These are phyloP conservation scores for Cinara cedri DNA, from an alignment of 2,888 invertebrate species.

Conservation along the genomic window DNA sequence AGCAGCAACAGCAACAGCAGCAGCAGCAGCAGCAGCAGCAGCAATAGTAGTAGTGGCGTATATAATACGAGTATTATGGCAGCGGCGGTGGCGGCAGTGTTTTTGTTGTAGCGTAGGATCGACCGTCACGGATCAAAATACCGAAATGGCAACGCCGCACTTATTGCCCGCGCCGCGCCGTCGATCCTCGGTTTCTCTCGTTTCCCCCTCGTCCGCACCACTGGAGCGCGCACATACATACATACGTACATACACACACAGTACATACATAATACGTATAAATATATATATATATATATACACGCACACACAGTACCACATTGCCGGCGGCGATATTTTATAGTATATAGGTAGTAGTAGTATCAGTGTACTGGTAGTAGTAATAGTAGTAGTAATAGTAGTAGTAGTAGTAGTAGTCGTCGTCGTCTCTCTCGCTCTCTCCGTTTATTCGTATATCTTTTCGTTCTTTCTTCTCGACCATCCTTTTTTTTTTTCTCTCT, in stretches of 20 bases:
- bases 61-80: conserved; percentile 41
- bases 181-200: conserved; percentile 42
- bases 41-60: not conserved
- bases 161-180: conserved; percentile 27
- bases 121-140: conserved; percentile 53
- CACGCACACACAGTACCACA: conserved; percentile 16
- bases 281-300: not conserved
- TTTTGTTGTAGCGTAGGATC: conserved; percentile 40
- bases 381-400: not conserved
- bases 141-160: conserved; percentile 45
- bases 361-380: not conserved
- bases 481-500: conserved; percentile 1
- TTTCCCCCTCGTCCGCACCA: conserved; percentile 14
- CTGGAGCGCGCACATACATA: conserved; percentile 19
- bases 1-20: conserved; percentile 25
- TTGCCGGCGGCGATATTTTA: conserved; percentile 15
- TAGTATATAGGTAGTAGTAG: conserved; percentile 2
- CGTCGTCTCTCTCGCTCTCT: conserved; percentile 38
- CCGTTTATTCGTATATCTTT: not conserved
- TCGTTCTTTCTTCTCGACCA: conserved; percentile 1
- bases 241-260: too few relatives aligned
- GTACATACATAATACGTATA: too few relatives aligned
- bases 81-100: not conserved
- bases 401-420: conserved; percentile 7
- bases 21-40: conserved; percentile 17